Percentiles rank a stretch among this genome's conserved stretches.
Evolutionary conservation across 2,113 vertebrate species (phyloP).

Genomic region (Rhinolophus ferrumequinum): DNA sequence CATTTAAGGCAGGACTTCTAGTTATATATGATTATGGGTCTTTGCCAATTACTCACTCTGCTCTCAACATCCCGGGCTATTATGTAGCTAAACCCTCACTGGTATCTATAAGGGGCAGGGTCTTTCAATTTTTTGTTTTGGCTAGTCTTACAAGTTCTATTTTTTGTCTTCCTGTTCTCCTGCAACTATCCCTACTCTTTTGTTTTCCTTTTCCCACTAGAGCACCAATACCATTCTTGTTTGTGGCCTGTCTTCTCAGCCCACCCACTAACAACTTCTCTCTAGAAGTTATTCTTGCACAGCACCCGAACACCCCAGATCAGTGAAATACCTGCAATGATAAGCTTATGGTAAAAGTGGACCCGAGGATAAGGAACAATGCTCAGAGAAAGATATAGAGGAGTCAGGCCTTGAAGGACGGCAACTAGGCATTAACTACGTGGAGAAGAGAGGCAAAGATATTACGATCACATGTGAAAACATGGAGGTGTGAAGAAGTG

Average conservation of each 20-base stretch:
- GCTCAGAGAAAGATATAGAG: neutral
- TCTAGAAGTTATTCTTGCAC: neutral
- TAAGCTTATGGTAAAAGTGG: neutral
- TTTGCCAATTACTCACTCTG: neutral
- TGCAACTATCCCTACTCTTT: neutral
- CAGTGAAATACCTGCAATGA: neutral
- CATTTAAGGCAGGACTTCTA: neutral
- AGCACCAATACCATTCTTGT: neutral
- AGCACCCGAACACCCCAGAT: neutral
- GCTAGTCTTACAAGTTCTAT: neutral
- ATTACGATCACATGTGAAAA: neutral
- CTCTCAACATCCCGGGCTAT: neutral
- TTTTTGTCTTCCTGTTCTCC: neutral
- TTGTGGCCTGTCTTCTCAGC: neutral
- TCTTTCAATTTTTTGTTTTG: neutral
- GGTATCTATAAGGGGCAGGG: neutral
- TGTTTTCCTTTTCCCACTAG: neutral
- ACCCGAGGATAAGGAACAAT: neutral
- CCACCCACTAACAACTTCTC: neutral
- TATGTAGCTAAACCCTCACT: neutral
- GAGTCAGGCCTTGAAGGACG: neutral
- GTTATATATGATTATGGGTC: neutral
- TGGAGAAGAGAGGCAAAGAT: neutral
- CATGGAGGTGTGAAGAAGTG: neutral
- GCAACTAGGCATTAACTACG: neutral